Conservation (phyloP, 2,113 vertebrate genomes). For the Charadrius vociferus region DNA sequence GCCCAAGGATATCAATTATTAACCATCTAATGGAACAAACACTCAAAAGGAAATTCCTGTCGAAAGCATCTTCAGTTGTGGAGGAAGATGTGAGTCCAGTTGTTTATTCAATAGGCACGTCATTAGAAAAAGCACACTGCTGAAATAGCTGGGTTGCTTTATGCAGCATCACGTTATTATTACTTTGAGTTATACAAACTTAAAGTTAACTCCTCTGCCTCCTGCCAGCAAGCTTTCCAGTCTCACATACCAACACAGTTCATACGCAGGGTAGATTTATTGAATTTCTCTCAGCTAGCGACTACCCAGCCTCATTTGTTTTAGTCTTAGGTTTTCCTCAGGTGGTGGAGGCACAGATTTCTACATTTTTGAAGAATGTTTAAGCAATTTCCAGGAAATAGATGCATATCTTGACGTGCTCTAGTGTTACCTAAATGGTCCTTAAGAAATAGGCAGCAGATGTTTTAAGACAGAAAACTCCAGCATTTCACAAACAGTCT, state of each 20-base stretch:
- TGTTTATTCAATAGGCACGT: neutral
- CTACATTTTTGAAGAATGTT: neutral
- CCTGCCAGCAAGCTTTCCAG: neutral
- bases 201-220: neutral
- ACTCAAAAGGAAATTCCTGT: neutral
- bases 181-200: neutral
- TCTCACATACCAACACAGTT: neutral
- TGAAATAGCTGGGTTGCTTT: neutral
- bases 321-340: neutral
- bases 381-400: conserved; percentile 20
- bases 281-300: neutral
- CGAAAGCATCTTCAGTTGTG: neutral
- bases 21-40: neutral
- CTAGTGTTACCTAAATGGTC: neutral
- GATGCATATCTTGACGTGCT: neutral
- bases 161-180: neutral
- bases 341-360: neutral
- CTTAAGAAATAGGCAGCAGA: conserved; percentile 8
- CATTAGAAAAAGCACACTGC: neutral
- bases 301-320: neutral
- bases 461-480: conserved; percentile 9
- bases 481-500: conserved; percentile 25
- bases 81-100: neutral
- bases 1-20: neutral
- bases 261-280: conserved; percentile 13